phyloP scores from a whole-genome alignment of 2,888 invertebrate species.

The Erebia aethiops region DNA sequence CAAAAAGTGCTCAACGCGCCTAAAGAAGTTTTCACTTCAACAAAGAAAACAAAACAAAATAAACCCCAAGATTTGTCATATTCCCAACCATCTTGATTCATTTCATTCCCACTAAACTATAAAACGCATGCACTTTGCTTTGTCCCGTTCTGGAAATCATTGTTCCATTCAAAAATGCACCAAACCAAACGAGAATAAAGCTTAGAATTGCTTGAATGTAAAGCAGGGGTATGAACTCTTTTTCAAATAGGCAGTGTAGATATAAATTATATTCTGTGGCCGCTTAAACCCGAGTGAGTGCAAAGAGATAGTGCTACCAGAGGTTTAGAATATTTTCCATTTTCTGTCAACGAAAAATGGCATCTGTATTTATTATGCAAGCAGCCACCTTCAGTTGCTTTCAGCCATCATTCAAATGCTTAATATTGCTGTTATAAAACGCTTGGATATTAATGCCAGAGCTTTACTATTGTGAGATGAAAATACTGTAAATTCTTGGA shows the following conservation, averaged over 20 bases:
- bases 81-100: constrained; percentile 51
- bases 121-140: constrained; percentile 51
- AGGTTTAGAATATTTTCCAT: constrained; percentile 52
- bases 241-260: constrained; percentile 43
- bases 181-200: constrained; percentile 24
- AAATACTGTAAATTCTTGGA: not conserved
- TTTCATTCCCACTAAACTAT: constrained; percentile 51
- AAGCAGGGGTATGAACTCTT: constrained; percentile 43
- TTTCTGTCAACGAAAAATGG: constrained; percentile 52
- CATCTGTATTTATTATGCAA: constrained; percentile 45
- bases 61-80: constrained; percentile 47
- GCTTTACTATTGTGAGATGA: not conserved
- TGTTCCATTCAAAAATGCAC: constrained; percentile 27
- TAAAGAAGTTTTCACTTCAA: no score
- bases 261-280: constrained; percentile 54
- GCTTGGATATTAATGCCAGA: constrained; percentile 19
- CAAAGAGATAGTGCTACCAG: constrained; percentile 49
- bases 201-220: constrained; percentile 25
- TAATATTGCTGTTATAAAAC: constrained; percentile 31
- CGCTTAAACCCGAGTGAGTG: constrained; percentile 53
- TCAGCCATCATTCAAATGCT: constrained; percentile 34
- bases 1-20: no score
- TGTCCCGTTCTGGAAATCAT: constrained; percentile 40
- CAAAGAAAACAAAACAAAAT: constrained; percentile 25
- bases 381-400: constrained; percentile 37